Conservation (phyloP, 2,113 vertebrate species). For the Xyrauchen texanus region DNA sequence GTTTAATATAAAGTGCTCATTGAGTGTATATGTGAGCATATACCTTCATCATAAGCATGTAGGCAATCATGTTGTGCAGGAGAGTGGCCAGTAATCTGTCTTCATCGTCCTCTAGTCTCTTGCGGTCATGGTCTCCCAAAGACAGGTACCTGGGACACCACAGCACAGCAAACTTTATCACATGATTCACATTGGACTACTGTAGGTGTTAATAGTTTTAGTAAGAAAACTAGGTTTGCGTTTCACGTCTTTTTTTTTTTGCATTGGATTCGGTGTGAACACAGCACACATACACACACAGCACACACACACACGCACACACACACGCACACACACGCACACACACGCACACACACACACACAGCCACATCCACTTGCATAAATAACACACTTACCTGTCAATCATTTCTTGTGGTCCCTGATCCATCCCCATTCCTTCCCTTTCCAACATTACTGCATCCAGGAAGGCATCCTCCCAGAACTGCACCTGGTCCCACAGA, state of each 20-base stretch:
- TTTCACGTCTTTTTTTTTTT: too few relatives aligned
- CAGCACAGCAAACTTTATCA: background rate
- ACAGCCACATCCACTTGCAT: too few relatives aligned
- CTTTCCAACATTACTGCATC: slow-evolving; percentile 98
- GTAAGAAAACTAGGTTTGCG: too few relatives aligned
- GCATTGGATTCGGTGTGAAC: too few relatives aligned
- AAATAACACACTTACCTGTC: slow-evolving; percentile 81
- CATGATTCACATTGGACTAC: too few relatives aligned
- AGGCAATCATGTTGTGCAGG: slow-evolving; percentile 94
- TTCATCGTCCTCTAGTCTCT: slow-evolving; percentile 95
- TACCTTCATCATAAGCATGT: slow-evolving; percentile 98
- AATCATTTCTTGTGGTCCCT: slow-evolving; percentile 98
- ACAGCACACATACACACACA: too few relatives aligned
- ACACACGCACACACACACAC: too few relatives aligned
- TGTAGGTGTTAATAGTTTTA: too few relatives aligned
- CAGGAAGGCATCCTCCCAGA: slow-evolving; percentile 97
- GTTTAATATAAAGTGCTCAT: too few relatives aligned
- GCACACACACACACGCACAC: too few relatives aligned
- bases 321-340: too few relatives aligned
- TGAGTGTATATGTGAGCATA: background rate
- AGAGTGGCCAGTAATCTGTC: slow-evolving; percentile 89
- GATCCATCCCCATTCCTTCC: slow-evolving; percentile 99
- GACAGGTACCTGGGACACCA: slow-evolving; percentile 84
- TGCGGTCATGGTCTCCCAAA: slow-evolving; percentile 91
- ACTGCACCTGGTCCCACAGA: slow-evolving; percentile 97